Percentiles rank a stretch among this genome's conserved stretches.
phyloP scores from a whole-genome alignment of 1,140 invertebrate species.

The Plutomurus gul region DNA sequence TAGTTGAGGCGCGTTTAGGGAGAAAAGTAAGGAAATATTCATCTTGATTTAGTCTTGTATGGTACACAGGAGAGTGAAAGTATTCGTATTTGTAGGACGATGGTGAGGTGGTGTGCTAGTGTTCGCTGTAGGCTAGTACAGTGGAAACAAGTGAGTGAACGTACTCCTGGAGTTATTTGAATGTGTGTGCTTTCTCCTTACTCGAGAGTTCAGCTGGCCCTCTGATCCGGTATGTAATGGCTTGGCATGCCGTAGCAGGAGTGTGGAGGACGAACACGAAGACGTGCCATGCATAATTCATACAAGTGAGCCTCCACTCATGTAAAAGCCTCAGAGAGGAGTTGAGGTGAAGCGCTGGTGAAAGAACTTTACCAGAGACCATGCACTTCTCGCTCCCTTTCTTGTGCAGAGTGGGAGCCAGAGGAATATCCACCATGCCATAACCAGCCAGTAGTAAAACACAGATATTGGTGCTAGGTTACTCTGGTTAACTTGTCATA shows the following conservation, averaged over 20 bases:
- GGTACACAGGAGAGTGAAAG: not conserved
- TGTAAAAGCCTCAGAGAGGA: conserved; percentile 41
- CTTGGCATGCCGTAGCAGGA: not conserved
- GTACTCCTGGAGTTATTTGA: too few relatives aligned
- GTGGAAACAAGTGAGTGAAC: too few relatives aligned
- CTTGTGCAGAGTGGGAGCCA: not conserved
- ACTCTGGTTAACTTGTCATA: not conserved
- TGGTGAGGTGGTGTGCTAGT: too few relatives aligned
- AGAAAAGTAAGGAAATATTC: conserved; percentile 39
- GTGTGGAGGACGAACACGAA: conserved; percentile 28
- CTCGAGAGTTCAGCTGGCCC: not conserved
- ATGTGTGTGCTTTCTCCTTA: conserved; percentile 2
- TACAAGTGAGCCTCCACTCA: conserved; percentile 36
- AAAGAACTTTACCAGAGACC: conserved; percentile 38
- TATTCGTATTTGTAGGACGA: not conserved
- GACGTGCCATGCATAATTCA: conserved; percentile 54
- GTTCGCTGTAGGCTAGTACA: too few relatives aligned
- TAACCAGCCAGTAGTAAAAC: too few relatives aligned
- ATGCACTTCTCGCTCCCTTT: not conserved
- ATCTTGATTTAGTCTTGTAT: conserved; percentile 47
- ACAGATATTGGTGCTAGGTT: not conserved
- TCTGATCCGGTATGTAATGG: not conserved
- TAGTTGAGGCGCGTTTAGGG: conserved; percentile 4
- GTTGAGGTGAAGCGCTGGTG: conserved; percentile 45
- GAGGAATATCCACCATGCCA: not conserved